Percentiles rank a stretch among this genome's conserved stretches.
phyloP scores from a whole-genome alignment of 2,888 invertebrate species.

The Tipula helvola region DNA sequence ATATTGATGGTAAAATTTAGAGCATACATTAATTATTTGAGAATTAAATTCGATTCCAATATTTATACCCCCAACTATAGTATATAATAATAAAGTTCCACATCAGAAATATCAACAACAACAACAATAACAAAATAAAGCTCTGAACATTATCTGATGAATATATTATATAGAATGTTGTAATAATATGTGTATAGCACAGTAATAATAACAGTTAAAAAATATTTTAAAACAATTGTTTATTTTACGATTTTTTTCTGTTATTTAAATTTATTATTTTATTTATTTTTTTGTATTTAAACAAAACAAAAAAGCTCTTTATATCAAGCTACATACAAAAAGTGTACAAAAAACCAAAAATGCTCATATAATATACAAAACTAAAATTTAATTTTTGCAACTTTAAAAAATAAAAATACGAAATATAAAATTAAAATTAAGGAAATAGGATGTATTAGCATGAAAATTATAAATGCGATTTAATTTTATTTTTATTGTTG shows the following conservation, averaged over 20 bases:
- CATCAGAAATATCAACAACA: neutral
- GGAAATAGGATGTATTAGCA: conserved; percentile 4
- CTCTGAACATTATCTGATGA: conserved; percentile 4
- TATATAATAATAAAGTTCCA: neutral
- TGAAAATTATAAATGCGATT: neutral
- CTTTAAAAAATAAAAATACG: neutral
- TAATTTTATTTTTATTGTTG: neutral
- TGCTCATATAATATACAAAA: neutral
- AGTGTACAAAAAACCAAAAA: neutral
- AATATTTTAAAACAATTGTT: conserved; percentile 4
- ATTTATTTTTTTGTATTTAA: neutral
- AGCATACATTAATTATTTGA: too few species aligned
- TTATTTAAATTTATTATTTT: neutral
- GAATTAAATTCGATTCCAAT: neutral
- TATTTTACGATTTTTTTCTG: neutral
- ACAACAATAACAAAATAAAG: neutral
- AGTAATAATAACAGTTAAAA: neutral
- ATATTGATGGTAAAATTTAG: too few species aligned
- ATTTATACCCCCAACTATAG: neutral
- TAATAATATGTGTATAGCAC: neutral
- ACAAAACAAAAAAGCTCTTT: neutral
- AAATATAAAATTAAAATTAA: neutral
- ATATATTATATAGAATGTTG: neutral
- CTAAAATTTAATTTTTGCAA: neutral
- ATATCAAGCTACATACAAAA: neutral